Evolutionary conservation across 64 coral and sea anemone species (phyloP).

Genomic region (Catalaphyllia jardinei): DNA sequence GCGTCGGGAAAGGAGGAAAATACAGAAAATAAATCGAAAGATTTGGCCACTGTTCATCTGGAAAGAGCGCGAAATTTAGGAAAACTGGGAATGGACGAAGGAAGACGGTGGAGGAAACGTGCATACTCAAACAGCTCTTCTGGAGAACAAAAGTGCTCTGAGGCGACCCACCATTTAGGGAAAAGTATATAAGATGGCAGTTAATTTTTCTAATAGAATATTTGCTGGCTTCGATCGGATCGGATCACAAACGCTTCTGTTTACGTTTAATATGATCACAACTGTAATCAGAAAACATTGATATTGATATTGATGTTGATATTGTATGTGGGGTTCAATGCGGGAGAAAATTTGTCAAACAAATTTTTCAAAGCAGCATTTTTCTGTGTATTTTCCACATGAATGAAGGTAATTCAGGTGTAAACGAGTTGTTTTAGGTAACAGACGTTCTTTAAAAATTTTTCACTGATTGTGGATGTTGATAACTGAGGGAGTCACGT

Average conservation of each 20-base stretch:
- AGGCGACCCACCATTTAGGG: not conserved
- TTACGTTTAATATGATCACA: not conserved
- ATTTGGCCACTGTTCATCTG: constrained; percentile 53
- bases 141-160: constrained; percentile 2
- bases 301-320: not conserved
- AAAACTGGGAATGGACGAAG: constrained; percentile 40
- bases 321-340: not conserved
- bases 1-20: not conserved
- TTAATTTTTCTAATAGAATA: not conserved
- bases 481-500: not conserved
- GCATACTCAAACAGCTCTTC: constrained; percentile 49
- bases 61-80: constrained; percentile 65
- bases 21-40: constrained; percentile 8
- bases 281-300: not conserved
- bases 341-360: not conserved
- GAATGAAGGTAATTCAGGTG: not conserved
- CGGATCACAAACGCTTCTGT: too few species aligned
- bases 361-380: not conserved
- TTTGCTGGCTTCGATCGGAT: too few species aligned
- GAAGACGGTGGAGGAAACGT: constrained; percentile 52
- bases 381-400: not conserved
- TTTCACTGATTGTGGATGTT: too few species aligned
- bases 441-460: not conserved
- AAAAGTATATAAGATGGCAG: not conserved
- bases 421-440: not conserved